These are phyloP conservation scores for Cheilosia impressa DNA, from an alignment of 2,888 invertebrate genomes.

Conservation along the genomic window DNA sequence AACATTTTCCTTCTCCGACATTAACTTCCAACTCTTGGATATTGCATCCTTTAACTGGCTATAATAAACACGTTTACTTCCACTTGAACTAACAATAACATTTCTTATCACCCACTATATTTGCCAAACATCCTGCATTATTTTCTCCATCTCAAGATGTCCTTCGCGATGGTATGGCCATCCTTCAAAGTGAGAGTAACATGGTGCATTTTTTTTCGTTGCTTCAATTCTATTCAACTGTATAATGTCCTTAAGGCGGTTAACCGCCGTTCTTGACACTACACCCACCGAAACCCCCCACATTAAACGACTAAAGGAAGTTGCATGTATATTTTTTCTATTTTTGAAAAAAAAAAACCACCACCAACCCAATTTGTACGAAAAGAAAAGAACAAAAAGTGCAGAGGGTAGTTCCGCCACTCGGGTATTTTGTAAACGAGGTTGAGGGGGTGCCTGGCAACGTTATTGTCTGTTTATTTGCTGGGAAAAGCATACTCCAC, in stretches of 20 bases:
- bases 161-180: conserved; percentile 44
- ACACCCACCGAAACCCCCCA: neutral
- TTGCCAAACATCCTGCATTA: neutral
- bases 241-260: conserved; percentile 38
- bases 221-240: conserved; percentile 50
- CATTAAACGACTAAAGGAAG: conserved; percentile 5
- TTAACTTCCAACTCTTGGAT: no score
- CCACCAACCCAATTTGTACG: conserved; percentile 5
- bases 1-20: no score
- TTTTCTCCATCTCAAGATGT: conserved; percentile 48
- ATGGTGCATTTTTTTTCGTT: neutral
- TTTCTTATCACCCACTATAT: conserved; percentile 6
- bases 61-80: conserved; percentile 43
- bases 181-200: conserved; percentile 41
- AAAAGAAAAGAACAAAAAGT: neutral
- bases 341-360: neutral
- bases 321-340: neutral
- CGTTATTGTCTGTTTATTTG: conserved; percentile 44
- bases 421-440: conserved; percentile 1
- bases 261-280: neutral
- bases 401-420: conserved; percentile 7
- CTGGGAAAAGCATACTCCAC: conserved; percentile 13
- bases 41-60: conserved; percentile 29
- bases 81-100: conserved; percentile 26
- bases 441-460: conserved; percentile 15